phyloP scores from a whole-genome alignment of 2,797 vertebrate genomes.

The Spheniscus humboldti region DNA sequence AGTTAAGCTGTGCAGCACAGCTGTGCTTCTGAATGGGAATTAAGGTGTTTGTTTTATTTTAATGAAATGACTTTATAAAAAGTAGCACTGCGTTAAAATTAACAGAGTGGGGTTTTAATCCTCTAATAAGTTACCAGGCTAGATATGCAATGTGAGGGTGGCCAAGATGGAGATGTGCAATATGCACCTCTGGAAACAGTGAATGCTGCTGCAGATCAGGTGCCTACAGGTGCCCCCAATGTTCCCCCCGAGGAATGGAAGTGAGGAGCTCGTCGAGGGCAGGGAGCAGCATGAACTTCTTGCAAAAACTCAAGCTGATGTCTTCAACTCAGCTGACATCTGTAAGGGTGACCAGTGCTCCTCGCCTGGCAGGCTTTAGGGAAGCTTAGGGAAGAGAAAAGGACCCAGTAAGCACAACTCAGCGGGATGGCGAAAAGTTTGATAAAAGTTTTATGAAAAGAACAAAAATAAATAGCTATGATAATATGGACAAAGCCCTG shows the following conservation, averaged over 20 bases:
- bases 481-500: neutral
- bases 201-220: neutral
- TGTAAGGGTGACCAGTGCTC: too few relatives aligned
- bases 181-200: accelerated
- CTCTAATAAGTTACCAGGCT: neutral
- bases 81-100: neutral
- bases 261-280: neutral
- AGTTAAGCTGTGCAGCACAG: neutral
- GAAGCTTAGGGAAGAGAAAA: neutral
- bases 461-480: neutral
- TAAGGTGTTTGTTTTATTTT: neutral
- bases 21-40: neutral
- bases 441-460: neutral
- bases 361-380: too few relatives aligned
- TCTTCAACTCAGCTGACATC: neutral
- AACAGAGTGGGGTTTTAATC: neutral
- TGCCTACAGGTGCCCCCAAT: neutral
- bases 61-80: neutral
- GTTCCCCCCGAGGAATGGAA: too few relatives aligned
- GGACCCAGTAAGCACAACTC: too few relatives aligned
- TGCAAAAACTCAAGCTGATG: neutral
- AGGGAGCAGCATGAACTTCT: neutral
- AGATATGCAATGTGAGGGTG: too few relatives aligned
- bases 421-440: neutral
- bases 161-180: neutral